These are phyloP conservation scores for Taurulus bubalis DNA, from an alignment of 2,113 vertebrate species.

Conservation along the genomic window DNA sequence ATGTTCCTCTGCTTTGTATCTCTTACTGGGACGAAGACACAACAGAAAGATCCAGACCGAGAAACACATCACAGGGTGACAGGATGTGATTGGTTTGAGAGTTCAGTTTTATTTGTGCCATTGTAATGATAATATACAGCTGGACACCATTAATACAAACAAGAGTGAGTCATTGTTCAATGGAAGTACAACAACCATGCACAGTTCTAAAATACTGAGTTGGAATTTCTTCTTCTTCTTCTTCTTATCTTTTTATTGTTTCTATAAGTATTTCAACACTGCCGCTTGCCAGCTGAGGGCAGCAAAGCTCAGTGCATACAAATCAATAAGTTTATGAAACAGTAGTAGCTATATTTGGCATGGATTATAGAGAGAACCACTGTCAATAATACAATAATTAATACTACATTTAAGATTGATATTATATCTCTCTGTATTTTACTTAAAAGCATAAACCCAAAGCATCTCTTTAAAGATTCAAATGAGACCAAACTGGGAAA, in stretches of 20 bases:
- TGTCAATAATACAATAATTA: neutral
- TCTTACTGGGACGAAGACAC: neutral
- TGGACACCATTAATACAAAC: conserved; percentile 5
- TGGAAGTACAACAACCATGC: neutral
- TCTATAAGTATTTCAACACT: neutral
- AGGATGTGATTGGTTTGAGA: neutral
- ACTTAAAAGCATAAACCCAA: neutral
- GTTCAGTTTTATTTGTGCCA: conserved; percentile 10
- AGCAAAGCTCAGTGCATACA: conserved; percentile 14
- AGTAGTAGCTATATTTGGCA: neutral
- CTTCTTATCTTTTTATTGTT: neutral
- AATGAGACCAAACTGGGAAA: neutral
- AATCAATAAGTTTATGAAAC: neutral
- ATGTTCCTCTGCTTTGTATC: conserved; percentile 40
- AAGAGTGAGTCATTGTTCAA: neutral
- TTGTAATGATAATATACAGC: neutral
- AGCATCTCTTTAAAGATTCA: neutral
- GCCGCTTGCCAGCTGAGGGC: conserved; percentile 44
- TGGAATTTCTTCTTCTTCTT: too few species aligned
- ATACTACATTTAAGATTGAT: neutral
- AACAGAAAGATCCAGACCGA: neutral
- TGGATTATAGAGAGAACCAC: neutral
- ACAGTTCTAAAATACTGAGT: neutral
- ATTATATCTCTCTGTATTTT: neutral
- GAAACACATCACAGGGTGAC: neutral